Evolutionary conservation across 1,140 invertebrate species (phyloP).

Genomic region (Orchestia grillus): DNA sequence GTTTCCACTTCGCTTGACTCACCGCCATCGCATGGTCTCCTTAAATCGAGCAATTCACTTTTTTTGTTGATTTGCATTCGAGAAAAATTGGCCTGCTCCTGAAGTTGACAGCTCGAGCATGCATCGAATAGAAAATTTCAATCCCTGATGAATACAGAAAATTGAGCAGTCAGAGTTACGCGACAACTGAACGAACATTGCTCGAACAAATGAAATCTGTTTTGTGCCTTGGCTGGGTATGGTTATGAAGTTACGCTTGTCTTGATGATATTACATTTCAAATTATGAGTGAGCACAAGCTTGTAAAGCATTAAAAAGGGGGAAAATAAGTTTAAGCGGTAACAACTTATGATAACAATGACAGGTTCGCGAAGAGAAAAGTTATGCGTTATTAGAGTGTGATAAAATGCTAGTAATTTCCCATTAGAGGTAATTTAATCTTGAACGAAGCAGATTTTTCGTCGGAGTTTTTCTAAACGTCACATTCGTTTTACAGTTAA

Average conservation of each 20-base stretch:
- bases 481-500: too few relatives aligned
- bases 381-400: too few relatives aligned
- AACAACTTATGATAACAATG: too few relatives aligned
- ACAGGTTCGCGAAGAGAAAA: too few relatives aligned
- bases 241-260: too few relatives aligned
- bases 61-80: constrained; percentile 26
- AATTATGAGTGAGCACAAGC: background rate
- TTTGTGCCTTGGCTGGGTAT: background rate
- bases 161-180: background rate
- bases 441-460: too few relatives aligned
- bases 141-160: background rate
- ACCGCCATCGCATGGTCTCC: background rate
- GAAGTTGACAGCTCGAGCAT: constrained; percentile 41
- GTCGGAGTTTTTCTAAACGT: too few relatives aligned
- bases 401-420: too few relatives aligned
- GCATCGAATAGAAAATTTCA: constrained; percentile 35
- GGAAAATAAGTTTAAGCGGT: background rate
- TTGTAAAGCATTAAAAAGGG: background rate
- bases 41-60: background rate
- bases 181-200: background rate
- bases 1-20: background rate
- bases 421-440: too few relatives aligned
- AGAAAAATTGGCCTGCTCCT: constrained; percentile 9
- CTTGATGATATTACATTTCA: background rate
- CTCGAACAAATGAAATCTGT: background rate